phyloP scores from a whole-genome alignment of 1,140 invertebrate genomes.

The Tribolium castaneum region DNA sequence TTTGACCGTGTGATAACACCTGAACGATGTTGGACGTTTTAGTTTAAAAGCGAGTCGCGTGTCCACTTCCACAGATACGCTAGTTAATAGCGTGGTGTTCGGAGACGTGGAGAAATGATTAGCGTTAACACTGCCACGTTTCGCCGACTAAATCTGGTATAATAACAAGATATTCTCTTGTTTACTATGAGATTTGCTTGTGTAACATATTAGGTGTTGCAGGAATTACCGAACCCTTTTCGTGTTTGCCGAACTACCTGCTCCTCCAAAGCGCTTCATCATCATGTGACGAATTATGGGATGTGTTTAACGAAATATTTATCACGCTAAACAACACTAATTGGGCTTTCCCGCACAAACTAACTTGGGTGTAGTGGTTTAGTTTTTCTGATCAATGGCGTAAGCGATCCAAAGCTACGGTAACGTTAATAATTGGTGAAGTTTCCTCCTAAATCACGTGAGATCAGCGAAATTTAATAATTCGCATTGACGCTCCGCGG shows the following conservation, averaged over 20 bases:
- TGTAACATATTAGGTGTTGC: slow-evolving; percentile 32
- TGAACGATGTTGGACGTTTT: slow-evolving; percentile 3
- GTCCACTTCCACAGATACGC: background rate
- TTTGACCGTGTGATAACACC: slow-evolving; percentile 34
- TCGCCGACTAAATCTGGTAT: slow-evolving; percentile 20
- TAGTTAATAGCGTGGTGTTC: background rate
- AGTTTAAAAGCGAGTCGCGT: slow-evolving; percentile 19
- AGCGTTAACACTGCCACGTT: slow-evolving; percentile 10
- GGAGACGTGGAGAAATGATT: slow-evolving; percentile 20
- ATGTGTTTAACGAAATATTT: slow-evolving; percentile 25
- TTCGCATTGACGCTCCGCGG: slow-evolving; percentile 27
- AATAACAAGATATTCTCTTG: slow-evolving; percentile 33
- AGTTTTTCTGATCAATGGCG: background rate
- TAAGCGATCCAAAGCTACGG: background rate
- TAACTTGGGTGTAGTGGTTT: background rate
- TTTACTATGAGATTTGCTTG: slow-evolving; percentile 30
- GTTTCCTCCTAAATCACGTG: slow-evolving; percentile 31
- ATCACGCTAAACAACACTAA: background rate
- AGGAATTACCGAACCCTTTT: slow-evolving; percentile 29
- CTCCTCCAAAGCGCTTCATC: slow-evolving; percentile 4
- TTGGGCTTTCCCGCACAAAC: background rate
- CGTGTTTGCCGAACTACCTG: slow-evolving; percentile 22
- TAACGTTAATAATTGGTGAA: slow-evolving; percentile 27
- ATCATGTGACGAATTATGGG: slow-evolving; percentile 24
- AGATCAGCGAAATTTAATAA: slow-evolving; percentile 29